A percentile compares a stretch with the other conserved stretches of the same genome.
Evolutionary conservation across 2,113 vertebrate genomes (phyloP).

Genomic region (Nettapus auritus): DNA sequence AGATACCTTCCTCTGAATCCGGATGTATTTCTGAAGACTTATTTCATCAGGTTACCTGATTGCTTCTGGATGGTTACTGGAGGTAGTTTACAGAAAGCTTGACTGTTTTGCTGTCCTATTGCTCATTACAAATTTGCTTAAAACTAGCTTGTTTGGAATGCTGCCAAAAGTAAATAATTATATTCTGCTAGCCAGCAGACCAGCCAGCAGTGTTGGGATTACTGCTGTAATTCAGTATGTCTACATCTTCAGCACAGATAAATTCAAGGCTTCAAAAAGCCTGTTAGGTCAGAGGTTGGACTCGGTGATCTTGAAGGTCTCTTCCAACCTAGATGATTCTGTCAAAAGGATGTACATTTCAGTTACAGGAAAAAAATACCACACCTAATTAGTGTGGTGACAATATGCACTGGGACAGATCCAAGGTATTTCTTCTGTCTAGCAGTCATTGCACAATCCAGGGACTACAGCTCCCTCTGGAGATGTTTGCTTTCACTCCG

Average conservation of each 20-base stretch:
- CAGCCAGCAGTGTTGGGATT: not conserved
- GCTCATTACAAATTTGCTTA: not conserved
- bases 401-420: not conserved
- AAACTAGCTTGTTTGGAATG: not conserved
- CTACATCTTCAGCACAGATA: not conserved
- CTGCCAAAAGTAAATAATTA: not conserved
- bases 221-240: not conserved
- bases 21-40: not conserved
- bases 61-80: not conserved
- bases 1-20: not conserved
- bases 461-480: not conserved
- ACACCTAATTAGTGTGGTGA: rapidly evolving
- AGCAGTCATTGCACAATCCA: not conserved
- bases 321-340: no score
- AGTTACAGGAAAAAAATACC: not conserved
- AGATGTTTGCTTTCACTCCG: rapidly evolving
- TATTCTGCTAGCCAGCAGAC: not conserved
- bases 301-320: no score
- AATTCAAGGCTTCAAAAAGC: not conserved
- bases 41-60: not conserved
- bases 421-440: not conserved
- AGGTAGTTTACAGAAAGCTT: not conserved
- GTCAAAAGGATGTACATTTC: not conserved
- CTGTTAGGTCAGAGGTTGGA: no score
- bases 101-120: rapidly evolving